Evolutionary conservation across 2,888 invertebrate genomes (phyloP).

Genomic region (Diaperis boleti): DNA sequence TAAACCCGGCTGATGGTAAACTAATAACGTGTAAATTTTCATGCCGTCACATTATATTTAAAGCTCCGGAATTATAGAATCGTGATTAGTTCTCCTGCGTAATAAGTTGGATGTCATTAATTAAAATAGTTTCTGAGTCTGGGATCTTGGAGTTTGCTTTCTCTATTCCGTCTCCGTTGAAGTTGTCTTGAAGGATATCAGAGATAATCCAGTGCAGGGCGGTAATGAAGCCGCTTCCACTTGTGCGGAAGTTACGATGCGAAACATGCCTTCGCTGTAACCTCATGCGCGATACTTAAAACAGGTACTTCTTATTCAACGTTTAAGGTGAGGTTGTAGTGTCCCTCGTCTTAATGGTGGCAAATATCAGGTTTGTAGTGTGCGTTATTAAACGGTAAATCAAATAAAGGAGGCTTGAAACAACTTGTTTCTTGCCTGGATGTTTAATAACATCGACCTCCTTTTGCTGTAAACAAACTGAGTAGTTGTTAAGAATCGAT

Average conservation of each 20-base stretch:
- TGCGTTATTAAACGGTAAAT: constrained; percentile 11
- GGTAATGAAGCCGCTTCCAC: constrained; percentile 7
- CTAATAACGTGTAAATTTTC: too few relatives aligned
- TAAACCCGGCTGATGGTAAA: neutral
- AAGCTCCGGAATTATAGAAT: constrained; percentile 5
- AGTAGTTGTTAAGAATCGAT: too few relatives aligned
- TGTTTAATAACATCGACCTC: too few relatives aligned
- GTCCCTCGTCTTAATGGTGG: neutral
- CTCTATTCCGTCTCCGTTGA: neutral
- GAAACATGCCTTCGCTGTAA: constrained; percentile 1
- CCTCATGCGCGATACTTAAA: constrained; percentile 3
- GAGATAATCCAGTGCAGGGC: constrained; percentile 4
- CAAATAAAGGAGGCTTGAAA: neutral
- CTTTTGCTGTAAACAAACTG: too few relatives aligned
- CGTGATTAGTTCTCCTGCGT: constrained; percentile 6
- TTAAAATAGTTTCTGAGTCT: constrained; percentile 6
- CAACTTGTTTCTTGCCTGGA: too few relatives aligned
- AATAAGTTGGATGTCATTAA: constrained; percentile 13
- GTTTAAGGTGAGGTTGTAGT: neutral
- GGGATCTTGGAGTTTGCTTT: constrained; percentile 1
- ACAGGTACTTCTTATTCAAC: constrained; percentile 3
- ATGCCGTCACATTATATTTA: neutral
- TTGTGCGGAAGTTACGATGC: neutral
- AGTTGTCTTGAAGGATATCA: constrained; percentile 12
- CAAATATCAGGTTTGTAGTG: constrained; percentile 1